These are phyloP conservation scores for Trissolcus brochymenae DNA, from an alignment of 2,888 invertebrate genomes.

Conservation along the genomic window DNA sequence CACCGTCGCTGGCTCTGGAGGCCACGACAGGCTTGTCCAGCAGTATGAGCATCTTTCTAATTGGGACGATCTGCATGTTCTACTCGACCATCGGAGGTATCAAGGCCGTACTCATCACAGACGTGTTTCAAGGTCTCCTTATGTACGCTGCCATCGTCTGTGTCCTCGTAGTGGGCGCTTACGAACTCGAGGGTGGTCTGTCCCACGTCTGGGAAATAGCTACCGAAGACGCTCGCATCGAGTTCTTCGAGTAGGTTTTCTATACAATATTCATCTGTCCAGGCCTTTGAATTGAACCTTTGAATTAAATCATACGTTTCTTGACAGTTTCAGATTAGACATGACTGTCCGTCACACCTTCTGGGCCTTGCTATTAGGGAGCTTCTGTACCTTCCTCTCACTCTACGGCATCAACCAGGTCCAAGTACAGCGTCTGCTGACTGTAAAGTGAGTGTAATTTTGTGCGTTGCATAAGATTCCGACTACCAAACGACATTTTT, in stretches of 20 bases:
- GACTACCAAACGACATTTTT: conserved; percentile 2
- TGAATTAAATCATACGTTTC: not conserved
- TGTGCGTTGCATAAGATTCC: conserved; percentile 14
- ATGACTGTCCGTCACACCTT: conserved; percentile 89
- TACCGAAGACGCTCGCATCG: conserved; percentile 81
- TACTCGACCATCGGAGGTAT: conserved; percentile 93
- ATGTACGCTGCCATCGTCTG: conserved; percentile 90
- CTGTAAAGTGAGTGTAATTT: conserved; percentile 79
- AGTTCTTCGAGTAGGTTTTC: conserved; percentile 81
- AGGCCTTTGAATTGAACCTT: not conserved
- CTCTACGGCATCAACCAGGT: conserved; percentile 92
- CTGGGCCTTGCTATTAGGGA: conserved; percentile 87
- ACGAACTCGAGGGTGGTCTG: conserved; percentile 83
- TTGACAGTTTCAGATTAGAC: conserved; percentile 83
- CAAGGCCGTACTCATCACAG: conserved; percentile 93
- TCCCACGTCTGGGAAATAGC: conserved; percentile 84
- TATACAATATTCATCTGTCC: too few species aligned
- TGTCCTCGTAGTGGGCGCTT: conserved; percentile 84
- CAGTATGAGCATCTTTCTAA: conserved; percentile 74
- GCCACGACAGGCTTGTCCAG: conserved; percentile 78
- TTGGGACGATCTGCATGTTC: conserved; percentile 85
- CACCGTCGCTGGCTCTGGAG: conserved; percentile 80
- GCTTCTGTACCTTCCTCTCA: conserved; percentile 85
- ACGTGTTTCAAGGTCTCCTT: conserved; percentile 88
- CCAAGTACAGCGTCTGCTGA: conserved; percentile 85